phyloP scores from a whole-genome alignment of 2,888 invertebrate species.

The Agonopterix arenella region DNA sequence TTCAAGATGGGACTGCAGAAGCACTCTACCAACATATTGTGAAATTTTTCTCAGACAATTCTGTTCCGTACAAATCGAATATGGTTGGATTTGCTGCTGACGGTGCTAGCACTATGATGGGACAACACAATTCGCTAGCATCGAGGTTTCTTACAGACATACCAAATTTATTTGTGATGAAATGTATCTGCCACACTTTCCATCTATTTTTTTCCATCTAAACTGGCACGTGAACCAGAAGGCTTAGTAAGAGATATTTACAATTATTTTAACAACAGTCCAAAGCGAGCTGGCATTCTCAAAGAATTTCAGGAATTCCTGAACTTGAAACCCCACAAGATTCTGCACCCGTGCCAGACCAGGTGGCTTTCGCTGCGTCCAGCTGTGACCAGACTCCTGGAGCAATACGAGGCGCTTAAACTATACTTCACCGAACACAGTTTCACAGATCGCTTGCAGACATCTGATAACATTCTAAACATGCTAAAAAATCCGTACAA shows the following conservation, averaged over 20 bases:
- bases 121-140: constrained; percentile 17
- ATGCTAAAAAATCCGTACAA: constrained; percentile 11
- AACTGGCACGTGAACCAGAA: constrained; percentile 10
- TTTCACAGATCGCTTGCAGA: background rate
- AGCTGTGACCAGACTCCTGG: constrained; percentile 9
- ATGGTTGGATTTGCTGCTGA: constrained; percentile 21
- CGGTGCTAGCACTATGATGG: constrained; percentile 20
- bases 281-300: constrained; percentile 10
- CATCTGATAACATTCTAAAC: constrained; percentile 6
- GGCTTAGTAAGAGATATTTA: constrained; percentile 11
- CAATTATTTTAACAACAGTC: constrained; percentile 11
- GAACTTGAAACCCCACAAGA: constrained; percentile 24
- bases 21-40: constrained; percentile 12
- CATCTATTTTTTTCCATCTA: no score
- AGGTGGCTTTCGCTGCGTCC: constrained; percentile 14
- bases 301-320: constrained; percentile 10
- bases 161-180: constrained; percentile 15
- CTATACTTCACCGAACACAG: constrained; percentile 5
- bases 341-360: constrained; percentile 15
- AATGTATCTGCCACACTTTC: constrained; percentile 22
- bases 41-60: constrained; percentile 16
- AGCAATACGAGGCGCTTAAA: constrained; percentile 13
- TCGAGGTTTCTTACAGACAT: constrained; percentile 11
- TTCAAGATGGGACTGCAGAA: constrained; percentile 15
- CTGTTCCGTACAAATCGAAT: constrained; percentile 19